Base-by-base conservation (phyloP, 2,797 vertebrate species). In the Prunella strophiata region DNA sequence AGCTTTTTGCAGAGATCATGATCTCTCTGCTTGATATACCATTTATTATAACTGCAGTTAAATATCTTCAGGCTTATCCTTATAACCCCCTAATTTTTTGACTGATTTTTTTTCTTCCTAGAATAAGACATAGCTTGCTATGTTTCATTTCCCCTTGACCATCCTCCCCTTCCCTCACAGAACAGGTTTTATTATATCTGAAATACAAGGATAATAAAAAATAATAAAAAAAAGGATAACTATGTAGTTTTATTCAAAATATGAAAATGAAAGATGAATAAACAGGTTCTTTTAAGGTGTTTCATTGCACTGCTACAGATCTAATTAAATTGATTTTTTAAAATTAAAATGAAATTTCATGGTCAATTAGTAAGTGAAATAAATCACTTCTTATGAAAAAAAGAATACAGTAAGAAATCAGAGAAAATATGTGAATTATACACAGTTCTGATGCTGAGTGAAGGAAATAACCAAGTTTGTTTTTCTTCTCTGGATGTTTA, bases 21-120 rank as follows among this genome's bases (percentile, higher is more conserved):
- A 97, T 97, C 95, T 96, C 94, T 96, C 68, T 38, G 66, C 94
- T 97, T 97, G 74, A 96, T 94, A 96, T 79, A 84, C 34, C 76
- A 9, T 93, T 96, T 97, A 93, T 95, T 96, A 85, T 65, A 92
- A 91, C 73, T 86, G 25, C 27, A 88, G 82, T 94, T 94, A 96
- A 94, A 97, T 68, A 80, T 97, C 94, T 97, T 95, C 85, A 94
- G 87, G 78, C 63, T 97, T 97, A 91, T 92, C 88, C 84, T 97
- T 97, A 94, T 57, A 96, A 95, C 43, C 23, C 18, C 30, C 6
- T 96, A 91, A 93, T 96, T 95, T 96, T 88, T 93, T 88, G 43
- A 67, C 42, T 85, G 73, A 42, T 11, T 27, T 62, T 50, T 63
- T 73, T 94, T 13, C 36, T 58, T 94, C 38, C 76, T n/a, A 79